These are phyloP conservation scores for Silurus asotus DNA, from an alignment of 2,113 vertebrate genomes.

Conservation along the genomic window DNA sequence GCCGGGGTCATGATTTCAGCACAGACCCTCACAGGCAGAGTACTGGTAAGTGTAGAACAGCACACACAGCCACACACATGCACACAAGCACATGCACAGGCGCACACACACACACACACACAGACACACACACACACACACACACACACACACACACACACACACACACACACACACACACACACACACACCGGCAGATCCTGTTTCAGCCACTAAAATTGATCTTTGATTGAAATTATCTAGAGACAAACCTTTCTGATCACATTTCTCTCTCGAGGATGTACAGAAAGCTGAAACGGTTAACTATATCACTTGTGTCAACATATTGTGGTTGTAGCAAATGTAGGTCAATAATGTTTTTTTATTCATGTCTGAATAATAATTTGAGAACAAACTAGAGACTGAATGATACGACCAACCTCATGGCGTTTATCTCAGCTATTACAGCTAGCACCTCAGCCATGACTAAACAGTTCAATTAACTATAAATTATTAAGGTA, in stretches of 20 bases:
- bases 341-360: neutral
- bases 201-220: neutral
- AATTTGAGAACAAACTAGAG: neutral
- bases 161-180: neutral
- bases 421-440: conserved; percentile 7
- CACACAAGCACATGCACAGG: neutral
- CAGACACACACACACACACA: neutral
- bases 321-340: neutral
- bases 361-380: neutral
- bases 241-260: neutral
- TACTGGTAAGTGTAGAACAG: conserved; percentile 83
- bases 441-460: conserved; percentile 14
- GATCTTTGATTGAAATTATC: neutral
- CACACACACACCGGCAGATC: neutral
- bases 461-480: conserved; percentile 33
- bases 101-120: neutral
- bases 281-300: neutral
- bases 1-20: conserved; percentile 99
- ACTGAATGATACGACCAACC: conserved; percentile 10
- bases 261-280: neutral
- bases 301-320: neutral
- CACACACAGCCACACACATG: neutral
- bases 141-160: neutral
- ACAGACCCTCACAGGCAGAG: conserved; percentile 97
- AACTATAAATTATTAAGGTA: conserved; percentile 42